Evolutionary conservation across 2,113 vertebrate species (phyloP).

Genomic region (Prinia subflava): DNA sequence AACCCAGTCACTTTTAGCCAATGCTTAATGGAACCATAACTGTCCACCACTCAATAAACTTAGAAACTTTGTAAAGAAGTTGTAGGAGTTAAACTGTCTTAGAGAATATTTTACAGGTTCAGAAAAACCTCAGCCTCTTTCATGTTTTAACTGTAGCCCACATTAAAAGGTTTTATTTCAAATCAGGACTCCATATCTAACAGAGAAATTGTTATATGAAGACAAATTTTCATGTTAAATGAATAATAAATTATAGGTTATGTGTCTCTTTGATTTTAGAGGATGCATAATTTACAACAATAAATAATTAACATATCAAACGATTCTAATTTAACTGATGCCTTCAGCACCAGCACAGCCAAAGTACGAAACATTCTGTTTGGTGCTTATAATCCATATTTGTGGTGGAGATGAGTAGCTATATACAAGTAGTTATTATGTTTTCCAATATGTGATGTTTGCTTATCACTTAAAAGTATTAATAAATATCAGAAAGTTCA

Average conservation of each 20-base stretch:
- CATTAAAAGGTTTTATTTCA: conserved; percentile 59
- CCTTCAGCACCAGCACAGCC: conserved; percentile 51
- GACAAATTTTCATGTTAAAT: conserved; percentile 68
- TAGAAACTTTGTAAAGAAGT: background rate
- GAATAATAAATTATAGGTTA: conserved; percentile 78
- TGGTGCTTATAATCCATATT: conserved; percentile 36
- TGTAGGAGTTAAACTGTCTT: background rate
- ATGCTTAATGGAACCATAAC: background rate
- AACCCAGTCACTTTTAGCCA: background rate
- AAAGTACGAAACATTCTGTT: conserved; percentile 39
- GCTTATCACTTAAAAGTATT: conserved; percentile 56
- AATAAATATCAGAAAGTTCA: conserved; percentile 26
- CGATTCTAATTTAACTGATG: conserved; percentile 68
- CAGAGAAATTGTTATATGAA: conserved; percentile 53
- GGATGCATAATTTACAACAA: conserved; percentile 74
- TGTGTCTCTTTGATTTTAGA: conserved; percentile 72
- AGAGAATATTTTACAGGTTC: background rate
- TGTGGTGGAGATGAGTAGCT: conserved; percentile 1
- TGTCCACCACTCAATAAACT: background rate
- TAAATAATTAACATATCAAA: conserved; percentile 80
- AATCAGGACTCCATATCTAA: conserved; percentile 53
- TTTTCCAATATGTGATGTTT: conserved; percentile 36
- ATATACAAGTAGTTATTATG: conserved; percentile 25
- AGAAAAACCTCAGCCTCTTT: background rate
- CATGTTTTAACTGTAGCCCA: background rate